phyloP scores from a whole-genome alignment of 2,797 vertebrate species.

The Tympanoctomys barrerae region DNA sequence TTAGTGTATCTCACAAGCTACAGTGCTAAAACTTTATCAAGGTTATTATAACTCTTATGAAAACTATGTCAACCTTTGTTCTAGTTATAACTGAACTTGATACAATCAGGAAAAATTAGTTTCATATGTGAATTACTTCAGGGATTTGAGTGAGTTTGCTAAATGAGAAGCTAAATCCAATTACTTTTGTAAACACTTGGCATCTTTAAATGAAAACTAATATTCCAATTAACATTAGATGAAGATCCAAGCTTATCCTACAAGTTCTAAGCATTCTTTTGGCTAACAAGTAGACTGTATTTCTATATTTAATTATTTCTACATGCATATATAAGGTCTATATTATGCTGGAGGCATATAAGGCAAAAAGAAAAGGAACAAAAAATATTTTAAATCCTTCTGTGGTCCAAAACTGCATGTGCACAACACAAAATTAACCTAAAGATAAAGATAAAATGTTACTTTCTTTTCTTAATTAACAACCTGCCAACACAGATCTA shows the following conservation, averaged over 20 bases:
- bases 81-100: constrained; percentile 72
- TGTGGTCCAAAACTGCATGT: constrained; percentile 20
- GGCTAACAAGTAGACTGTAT: constrained; percentile 59
- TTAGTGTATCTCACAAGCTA: constrained; percentile 56
- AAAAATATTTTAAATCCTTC: constrained; percentile 48
- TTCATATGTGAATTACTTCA: constrained; percentile 71
- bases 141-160: constrained; percentile 67
- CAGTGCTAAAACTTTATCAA: constrained; percentile 73
- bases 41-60: constrained; percentile 80
- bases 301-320: constrained; percentile 82
- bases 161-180: constrained; percentile 77
- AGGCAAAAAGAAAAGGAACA: neutral
- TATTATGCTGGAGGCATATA: constrained; percentile 64
- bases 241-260: constrained; percentile 70
- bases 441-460: constrained; percentile 17
- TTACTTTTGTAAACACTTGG: constrained; percentile 79
- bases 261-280: constrained; percentile 78
- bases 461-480: constrained; percentile 56
- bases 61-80: constrained; percentile 71
- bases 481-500: neutral
- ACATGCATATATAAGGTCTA: constrained; percentile 64
- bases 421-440: constrained; percentile 54
- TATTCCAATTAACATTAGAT: constrained; percentile 79
- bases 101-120: constrained; percentile 78
- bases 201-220: constrained; percentile 75